phyloP scores from a whole-genome alignment of 2,113 vertebrate genomes.

The Arizona elegans region DNA sequence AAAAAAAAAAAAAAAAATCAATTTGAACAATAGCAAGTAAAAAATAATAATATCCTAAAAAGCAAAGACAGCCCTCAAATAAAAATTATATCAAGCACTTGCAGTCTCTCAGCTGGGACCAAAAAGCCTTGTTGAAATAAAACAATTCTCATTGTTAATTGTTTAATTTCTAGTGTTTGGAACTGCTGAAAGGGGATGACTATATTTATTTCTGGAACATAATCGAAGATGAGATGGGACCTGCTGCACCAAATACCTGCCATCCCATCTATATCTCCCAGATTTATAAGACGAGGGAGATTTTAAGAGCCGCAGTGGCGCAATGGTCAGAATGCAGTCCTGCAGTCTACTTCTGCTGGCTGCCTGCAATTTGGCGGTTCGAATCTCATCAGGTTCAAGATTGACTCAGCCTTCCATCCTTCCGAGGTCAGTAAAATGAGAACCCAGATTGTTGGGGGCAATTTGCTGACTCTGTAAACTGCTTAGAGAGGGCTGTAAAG shows the following conservation, averaged over 20 bases:
- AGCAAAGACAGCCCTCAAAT: neutral
- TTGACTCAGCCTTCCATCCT: no score
- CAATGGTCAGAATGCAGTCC: no score
- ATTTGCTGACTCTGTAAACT: no score
- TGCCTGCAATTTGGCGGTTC: no score
- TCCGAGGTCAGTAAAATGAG: no score
- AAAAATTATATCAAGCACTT: neutral
- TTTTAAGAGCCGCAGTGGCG: neutral
- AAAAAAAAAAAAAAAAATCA: neutral
- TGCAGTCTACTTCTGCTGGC: no score
- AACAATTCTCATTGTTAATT: neutral
- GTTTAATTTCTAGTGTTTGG: neutral
- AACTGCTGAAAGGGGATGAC: neutral
- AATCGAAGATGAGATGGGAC: neutral
- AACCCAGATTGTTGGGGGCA: no score
- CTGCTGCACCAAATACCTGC: neutral
- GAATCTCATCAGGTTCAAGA: no score
- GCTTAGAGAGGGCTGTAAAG: no score
- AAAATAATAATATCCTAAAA: neutral
- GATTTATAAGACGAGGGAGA: neutral
- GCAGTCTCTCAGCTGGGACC: neutral
- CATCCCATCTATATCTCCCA: neutral
- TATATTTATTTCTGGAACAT: neutral
- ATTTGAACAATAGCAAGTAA: neutral
- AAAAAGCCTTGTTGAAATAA: neutral